A percentile compares a stretch with the other conserved stretches of the same genome.
Evolutionary conservation across 1,140 invertebrate species (phyloP).

Genomic region (Battus philenor): DNA sequence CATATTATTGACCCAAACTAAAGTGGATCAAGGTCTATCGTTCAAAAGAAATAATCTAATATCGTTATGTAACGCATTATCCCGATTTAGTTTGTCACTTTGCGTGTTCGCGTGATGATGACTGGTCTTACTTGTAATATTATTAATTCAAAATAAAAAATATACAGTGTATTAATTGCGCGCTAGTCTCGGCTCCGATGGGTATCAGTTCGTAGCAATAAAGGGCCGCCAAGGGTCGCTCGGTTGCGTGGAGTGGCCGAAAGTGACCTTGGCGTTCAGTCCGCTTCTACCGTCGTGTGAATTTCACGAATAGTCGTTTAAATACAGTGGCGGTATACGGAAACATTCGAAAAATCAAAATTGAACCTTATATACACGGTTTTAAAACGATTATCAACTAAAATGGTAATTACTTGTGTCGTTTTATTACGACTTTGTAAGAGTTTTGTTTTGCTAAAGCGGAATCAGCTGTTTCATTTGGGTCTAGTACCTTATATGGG

Average conservation of each 20-base stretch:
- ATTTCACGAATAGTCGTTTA: constrained; percentile 58
- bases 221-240: too few species aligned
- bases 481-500: constrained; percentile 51
- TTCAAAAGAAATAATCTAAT: constrained; percentile 32
- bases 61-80: constrained; percentile 49
- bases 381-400: constrained; percentile 29
- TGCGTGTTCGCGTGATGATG: constrained; percentile 36
- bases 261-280: constrained; percentile 60
- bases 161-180: constrained; percentile 44
- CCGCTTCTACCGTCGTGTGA: constrained; percentile 42
- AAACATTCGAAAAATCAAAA: constrained; percentile 29
- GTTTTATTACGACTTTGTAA: constrained; percentile 23
- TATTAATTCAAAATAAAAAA: too few species aligned
- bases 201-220: constrained; percentile 43
- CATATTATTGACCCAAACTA: constrained; percentile 13
- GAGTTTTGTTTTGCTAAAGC: constrained; percentile 58
- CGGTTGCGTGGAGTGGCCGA: constrained; percentile 60
- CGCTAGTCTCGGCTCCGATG: constrained; percentile 34
- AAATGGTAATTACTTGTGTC: constrained; percentile 20
- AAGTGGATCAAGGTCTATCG: constrained; percentile 48
- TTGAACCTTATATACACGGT: constrained; percentile 25
- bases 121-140: constrained; percentile 47
- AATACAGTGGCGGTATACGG: constrained; percentile 46
- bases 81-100: constrained; percentile 51
- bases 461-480: constrained; percentile 66